Percentiles rank a stretch among this genome's conserved stretches.
Evolutionary conservation across 2,113 vertebrate genomes (phyloP).

Genomic region (Orthonyx spaldingii): DNA sequence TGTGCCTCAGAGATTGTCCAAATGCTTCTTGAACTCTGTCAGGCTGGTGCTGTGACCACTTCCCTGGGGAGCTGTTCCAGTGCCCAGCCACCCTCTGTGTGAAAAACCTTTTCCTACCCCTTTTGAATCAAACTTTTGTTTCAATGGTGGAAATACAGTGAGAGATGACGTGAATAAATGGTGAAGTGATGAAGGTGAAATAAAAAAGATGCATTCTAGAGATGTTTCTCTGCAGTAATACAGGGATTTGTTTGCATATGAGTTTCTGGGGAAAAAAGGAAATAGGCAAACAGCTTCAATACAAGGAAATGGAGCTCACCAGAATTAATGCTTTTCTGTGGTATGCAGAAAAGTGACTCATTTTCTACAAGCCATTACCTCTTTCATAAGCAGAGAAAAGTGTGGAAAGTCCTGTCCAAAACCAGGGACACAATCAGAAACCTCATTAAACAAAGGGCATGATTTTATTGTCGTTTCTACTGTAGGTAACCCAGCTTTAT

Average conservation of each 20-base stretch:
- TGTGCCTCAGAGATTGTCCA: background rate
- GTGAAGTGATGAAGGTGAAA: background rate
- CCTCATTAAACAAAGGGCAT: background rate
- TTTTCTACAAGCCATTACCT: background rate
- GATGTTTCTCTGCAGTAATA: background rate
- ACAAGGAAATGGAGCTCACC: background rate
- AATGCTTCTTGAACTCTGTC: background rate
- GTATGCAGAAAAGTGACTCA: background rate
- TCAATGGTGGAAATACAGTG: background rate
- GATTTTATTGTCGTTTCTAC: background rate
- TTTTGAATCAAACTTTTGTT: slow-evolving; percentile 5
- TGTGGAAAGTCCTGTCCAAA: background rate
- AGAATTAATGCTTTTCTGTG: background rate
- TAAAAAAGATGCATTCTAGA: background rate
- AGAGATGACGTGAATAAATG: background rate
- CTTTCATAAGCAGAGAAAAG: background rate
- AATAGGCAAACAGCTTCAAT: background rate
- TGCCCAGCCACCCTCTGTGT: background rate
- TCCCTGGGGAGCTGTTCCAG: background rate
- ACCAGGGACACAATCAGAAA: background rate
- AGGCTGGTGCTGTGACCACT: background rate
- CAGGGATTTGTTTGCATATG: background rate
- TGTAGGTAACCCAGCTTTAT: background rate
- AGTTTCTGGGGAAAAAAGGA: background rate
- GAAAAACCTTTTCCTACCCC: background rate